Evolutionary conservation across 1,140 invertebrate genomes (phyloP), one percentile per base, ranked within the genome.

Genomic region (Drosophila kepulauana): DNA sequence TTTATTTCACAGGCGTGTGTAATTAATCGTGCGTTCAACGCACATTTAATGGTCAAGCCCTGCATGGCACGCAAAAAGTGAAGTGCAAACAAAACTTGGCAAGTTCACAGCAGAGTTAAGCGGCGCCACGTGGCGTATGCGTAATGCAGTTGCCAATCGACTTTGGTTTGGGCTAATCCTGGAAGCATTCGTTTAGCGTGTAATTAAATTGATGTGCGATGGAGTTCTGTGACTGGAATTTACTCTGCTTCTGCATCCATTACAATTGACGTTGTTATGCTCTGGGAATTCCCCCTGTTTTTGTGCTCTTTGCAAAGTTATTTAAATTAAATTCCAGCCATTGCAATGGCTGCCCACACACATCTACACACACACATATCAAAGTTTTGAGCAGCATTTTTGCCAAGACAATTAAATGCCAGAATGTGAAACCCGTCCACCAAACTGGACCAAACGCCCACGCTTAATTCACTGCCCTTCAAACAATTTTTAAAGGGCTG

Each of bases 301-400:
- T n/a, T 10, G 2, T 10, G n/a, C 28, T 15, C 2, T 48, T 79
- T 71, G 75, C 67, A 75, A 81, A 88, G 85, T 79, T 90, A 89
- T 88, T 88, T 88, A 88, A 88, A 85, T 89, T 89, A 88, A 88
- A 88, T 88, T 88, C 85, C 85, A 76, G 35, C 61, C 68, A 79
- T 62, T 61, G 67, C 68, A 79, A 65, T 61, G 67, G 46, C 59
- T 68, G 58, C 56, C 59, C 49, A 63, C 45, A 66, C 59, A 77
- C 33, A n/a, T 25, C 15, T 5, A 54, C 52, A 43, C 59, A 74
- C 49, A 66, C 25, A 69, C 20, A 33, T 77, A 73, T 84, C 81
- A 86, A 74, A 79, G 78, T 75, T 75, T 46, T 67, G 51, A 51
- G 64, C 68, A 79, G 54, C 46, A 66, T 79, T 76, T 77, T 73